These are phyloP conservation scores for Trachelus tabidus DNA, from an alignment of 2,888 invertebrate species.

Conservation along the genomic window DNA sequence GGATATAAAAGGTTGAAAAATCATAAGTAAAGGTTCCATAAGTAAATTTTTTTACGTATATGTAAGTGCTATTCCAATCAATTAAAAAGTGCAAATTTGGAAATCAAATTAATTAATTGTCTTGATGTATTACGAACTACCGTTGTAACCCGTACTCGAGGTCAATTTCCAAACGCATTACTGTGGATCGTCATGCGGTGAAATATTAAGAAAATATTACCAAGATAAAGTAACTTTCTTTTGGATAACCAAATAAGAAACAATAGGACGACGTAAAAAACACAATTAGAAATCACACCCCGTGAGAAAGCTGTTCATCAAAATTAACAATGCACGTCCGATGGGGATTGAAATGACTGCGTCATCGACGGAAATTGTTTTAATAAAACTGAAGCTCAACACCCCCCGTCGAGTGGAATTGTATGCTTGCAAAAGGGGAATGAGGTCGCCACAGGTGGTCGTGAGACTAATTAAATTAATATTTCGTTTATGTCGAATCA, in stretches of 20 bases:
- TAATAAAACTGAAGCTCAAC: slow-evolving; percentile 8
- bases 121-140: neutral
- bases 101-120: too few relatives aligned
- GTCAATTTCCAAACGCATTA: neutral
- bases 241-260: neutral
- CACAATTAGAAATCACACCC: neutral
- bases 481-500: slow-evolving; percentile 10
- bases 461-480: slow-evolving; percentile 14
- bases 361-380: slow-evolving; percentile 16
- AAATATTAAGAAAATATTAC: neutral
- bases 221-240: neutral
- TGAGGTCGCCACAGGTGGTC: slow-evolving; percentile 13
- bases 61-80: neutral
- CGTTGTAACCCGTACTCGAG: neutral
- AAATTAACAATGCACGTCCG: slow-evolving; percentile 12
- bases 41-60: neutral
- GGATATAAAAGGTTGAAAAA: too few relatives aligned
- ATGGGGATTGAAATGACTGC: slow-evolving; percentile 10
- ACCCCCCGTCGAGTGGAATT: slow-evolving; percentile 4
- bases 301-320: neutral
- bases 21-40: neutral
- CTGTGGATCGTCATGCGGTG: neutral
- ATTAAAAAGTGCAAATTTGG: too few relatives aligned
- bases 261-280: neutral
- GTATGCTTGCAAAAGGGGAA: neutral